Evolutionary conservation across 2,888 invertebrate genomes (phyloP), one percentile per base, ranked within the genome.

Genomic region (Prosapia bicincta): DNA sequence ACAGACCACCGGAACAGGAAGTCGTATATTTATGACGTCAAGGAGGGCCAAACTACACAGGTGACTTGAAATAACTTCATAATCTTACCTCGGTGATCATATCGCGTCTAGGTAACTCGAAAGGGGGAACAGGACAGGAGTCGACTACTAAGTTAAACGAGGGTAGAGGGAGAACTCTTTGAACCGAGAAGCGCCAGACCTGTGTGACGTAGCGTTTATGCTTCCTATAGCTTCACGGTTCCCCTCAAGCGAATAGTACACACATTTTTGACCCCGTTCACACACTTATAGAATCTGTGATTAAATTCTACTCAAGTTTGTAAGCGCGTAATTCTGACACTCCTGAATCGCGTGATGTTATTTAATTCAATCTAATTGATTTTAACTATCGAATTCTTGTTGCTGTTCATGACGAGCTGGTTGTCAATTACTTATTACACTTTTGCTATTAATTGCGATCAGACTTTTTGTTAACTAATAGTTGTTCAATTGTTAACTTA

Each of bases 11-110:
- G 74, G 74, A 74, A 74, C 69, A 68, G 74, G 74, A 74, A 74
- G 43, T 65, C 38, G 74, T 74, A 74, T 74, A 74, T 74, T 74
- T 74, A 69, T 74, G 74, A 74, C 74, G 74, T 74, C 74, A 74
- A 69, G 72, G 72, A 67, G 67, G 65, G 66, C 23, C 15, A 23
- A 70, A 15, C 66, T 32, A 66, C 67, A 72, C 72, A 72, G 72
- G 72, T 72, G 72, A 72, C 72, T 67, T 26, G 32, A 32, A 67
- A 67, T 72, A 74, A 74, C 74, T 26, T 74, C 74, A 74, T 74
- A 74, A 74, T 74, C 74, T 74, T 26, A 24, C 71, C 25, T 38
- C 7, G 13, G 38, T 38, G 38, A 38, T 38, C 38, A 38, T 38
- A 38, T 38, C 38, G 38, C 38, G 15, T 7, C 13, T 5, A 6